Conservation (phyloP, 2,113 vertebrate genomes). For the Epinephelus fuscoguttatus region DNA sequence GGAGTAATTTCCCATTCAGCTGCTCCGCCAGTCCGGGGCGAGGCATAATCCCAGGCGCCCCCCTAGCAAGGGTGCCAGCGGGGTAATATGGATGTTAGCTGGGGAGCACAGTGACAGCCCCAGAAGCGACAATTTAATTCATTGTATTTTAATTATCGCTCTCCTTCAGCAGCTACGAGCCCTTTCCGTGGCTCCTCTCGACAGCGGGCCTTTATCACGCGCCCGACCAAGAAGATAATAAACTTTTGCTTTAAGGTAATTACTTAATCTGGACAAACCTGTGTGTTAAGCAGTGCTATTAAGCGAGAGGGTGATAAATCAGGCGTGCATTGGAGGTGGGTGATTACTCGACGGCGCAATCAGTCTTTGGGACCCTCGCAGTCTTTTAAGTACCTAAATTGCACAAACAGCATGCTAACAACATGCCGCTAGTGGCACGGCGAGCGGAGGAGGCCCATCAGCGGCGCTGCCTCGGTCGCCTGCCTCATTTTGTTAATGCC, state of each 20-base stretch:
- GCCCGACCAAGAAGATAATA: constrained; percentile 91
- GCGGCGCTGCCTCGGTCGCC: constrained; percentile 17
- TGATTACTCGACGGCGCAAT: constrained; percentile 88
- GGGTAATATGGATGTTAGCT: constrained; percentile 84
- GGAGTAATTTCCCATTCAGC: constrained; percentile 61
- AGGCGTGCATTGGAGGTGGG: constrained; percentile 86
- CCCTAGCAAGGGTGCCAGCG: constrained; percentile 70
- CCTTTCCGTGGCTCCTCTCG: constrained; percentile 61
- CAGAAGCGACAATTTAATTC: constrained; percentile 79
- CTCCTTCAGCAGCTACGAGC: constrained; percentile 63
- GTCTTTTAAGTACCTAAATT: constrained; percentile 89
- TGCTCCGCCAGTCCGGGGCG: constrained; percentile 30
- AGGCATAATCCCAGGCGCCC: constrained; percentile 72
- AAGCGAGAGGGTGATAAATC: constrained; percentile 90
- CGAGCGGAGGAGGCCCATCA: constrained; percentile 42
- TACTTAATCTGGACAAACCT: constrained; percentile 98
- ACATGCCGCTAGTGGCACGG: constrained; percentile 45
- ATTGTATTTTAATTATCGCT: constrained; percentile 85
- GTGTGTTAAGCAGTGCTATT: constrained; percentile 97
- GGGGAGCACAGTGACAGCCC: constrained; percentile 73
- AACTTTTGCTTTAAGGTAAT: constrained; percentile 97
- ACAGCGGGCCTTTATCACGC: constrained; percentile 87
- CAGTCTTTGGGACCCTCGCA: constrained; percentile 88
- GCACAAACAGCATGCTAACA: constrained; percentile 92
- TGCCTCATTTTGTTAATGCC: constrained; percentile 80